Evolutionary conservation across 2,113 vertebrate species (phyloP).

Genomic region (Scolopax mira): DNA sequence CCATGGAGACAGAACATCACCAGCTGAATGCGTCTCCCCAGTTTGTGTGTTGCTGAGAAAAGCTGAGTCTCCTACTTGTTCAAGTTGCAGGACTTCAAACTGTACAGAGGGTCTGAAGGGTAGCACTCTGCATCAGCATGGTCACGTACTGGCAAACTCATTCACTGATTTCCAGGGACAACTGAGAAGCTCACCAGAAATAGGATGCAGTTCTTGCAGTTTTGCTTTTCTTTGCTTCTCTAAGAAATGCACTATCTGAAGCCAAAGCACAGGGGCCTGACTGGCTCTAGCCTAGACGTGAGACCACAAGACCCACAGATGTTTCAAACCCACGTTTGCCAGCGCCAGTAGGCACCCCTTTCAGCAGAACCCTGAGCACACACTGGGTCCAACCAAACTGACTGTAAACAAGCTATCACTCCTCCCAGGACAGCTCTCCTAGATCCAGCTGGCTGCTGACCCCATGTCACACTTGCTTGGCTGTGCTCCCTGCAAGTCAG

Average conservation of each 20-base stretch:
- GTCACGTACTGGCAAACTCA: not conserved
- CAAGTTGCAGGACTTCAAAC: not conserved
- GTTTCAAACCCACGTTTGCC: not conserved
- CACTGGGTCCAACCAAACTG: not conserved
- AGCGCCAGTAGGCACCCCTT: not conserved
- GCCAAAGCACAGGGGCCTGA: not conserved
- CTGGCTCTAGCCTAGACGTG: not conserved
- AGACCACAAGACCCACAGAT: not conserved
- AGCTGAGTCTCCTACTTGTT: not conserved
- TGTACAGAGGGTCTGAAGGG: not conserved
- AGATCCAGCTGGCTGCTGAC: accelerated
- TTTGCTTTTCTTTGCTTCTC: not conserved
- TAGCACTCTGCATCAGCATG: not conserved
- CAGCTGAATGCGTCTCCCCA: not conserved
- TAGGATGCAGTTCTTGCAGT: not conserved
- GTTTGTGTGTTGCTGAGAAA: not conserved
- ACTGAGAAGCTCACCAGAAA: not conserved
- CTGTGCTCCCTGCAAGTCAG: not conserved
- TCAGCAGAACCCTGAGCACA: not conserved
- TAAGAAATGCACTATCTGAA: not conserved
- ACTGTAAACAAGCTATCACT: not conserved
- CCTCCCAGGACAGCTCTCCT: not conserved
- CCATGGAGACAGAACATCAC: not conserved
- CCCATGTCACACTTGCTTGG: not conserved
- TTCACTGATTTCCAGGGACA: not conserved